Conservation (phyloP, 2,888 invertebrate species). For the Epicampocera succincta region DNA sequence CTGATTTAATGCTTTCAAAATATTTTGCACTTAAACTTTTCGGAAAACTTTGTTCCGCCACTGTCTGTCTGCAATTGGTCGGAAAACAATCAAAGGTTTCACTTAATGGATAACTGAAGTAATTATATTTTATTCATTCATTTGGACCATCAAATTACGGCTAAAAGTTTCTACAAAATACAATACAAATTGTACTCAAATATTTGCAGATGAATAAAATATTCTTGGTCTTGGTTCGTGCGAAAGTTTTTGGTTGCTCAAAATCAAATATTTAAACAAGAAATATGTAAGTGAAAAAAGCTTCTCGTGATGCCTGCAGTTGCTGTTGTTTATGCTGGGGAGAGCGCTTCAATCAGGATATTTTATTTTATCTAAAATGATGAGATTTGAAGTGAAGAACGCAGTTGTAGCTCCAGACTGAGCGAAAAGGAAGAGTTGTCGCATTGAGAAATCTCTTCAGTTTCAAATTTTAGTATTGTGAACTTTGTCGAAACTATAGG, state of each 20-base stretch:
- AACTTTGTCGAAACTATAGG: too few relatives aligned
- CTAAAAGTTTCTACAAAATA: conserved; percentile 31
- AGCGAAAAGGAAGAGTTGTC: neutral
- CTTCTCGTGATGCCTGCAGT: neutral
- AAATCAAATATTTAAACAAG: conserved; percentile 10
- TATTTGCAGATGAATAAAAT: conserved; percentile 24
- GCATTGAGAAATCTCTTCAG: neutral
- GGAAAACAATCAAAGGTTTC: conserved; percentile 31
- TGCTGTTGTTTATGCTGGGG: conserved; percentile 19
- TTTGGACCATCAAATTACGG: conserved; percentile 48
- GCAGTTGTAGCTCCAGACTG: conserved; percentile 24
- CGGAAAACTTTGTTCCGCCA: conserved; percentile 10
- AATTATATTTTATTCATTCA: conserved; percentile 59
- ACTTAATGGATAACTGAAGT: conserved; percentile 48
- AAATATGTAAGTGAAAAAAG: conserved; percentile 30
- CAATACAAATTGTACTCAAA: conserved; percentile 41
- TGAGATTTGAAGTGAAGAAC: conserved; percentile 63
- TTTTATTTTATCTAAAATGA: conserved; percentile 56
- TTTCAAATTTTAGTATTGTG: neutral
- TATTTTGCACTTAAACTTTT: conserved; percentile 17
- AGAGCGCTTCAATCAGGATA: conserved; percentile 66
- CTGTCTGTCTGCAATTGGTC: neutral
- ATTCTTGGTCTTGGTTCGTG: neutral
- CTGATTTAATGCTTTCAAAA: conserved; percentile 15
- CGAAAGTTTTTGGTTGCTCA: neutral